Base-by-base conservation (phyloP, 2,888 invertebrate species). In the Plagodis pulveraria region DNA sequence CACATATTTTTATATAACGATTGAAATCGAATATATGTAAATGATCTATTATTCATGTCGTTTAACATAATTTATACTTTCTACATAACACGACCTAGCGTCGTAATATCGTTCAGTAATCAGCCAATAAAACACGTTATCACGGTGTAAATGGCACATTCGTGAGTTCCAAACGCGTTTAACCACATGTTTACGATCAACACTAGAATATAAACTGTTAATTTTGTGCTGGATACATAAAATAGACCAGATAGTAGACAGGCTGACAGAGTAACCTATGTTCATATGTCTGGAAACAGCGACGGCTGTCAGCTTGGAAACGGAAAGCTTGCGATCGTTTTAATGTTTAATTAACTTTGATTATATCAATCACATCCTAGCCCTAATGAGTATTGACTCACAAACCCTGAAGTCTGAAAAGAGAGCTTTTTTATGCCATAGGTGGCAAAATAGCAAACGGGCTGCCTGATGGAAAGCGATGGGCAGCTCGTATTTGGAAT, bases 51-150 rank as follows among this genome's bases (percentile, higher is more conserved):
- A 22, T 22, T 22, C 22, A 22, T 22, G 4, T 22, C 22, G 22
- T 22, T 1, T 36, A 5, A 8, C 36, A 9, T 6, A 45, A 34
- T 35, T 6, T 46, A 35, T 35, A 7, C 6, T 11, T 35, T 46
- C 35, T 12, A 9, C 46, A 35, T 35, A 47, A 35, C 22, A 12
- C 9, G 22, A 38, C 48, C 38, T 50, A 42, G 5, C 49, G 10
- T 50, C 42, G 50, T 50, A 2, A 50, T 50, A 12, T 60, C 50
- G 12, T 56, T 68, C 71, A 67, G 60, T 70, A 65, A 70, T 71
- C 53, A 66, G 67, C 70, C 53, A 68, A 66, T 71, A 66, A 67
- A 69, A 68, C 67, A 56, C 57, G 65, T 67, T 69, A 73, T 76
- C 72, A 55, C 70, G 62, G 63, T 62, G 67, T 70, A 67, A 77